phyloP scores from a whole-genome alignment of 2,888 invertebrate species.

The Meghimatium bilineatum region DNA sequence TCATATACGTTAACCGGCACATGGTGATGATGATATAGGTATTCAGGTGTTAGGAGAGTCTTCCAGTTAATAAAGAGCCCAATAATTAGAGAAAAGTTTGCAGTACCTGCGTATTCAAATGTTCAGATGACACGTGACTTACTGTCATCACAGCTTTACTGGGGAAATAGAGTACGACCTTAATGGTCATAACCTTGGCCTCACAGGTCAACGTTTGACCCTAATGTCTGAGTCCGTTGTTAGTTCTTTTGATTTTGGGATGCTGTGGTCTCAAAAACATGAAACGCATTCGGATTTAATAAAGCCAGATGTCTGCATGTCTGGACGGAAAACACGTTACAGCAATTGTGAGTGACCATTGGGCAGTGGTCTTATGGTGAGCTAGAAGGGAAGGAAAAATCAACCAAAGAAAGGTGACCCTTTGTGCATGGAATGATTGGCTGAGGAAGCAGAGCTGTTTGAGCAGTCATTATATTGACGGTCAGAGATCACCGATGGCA shows the following conservation, averaged over 20 bases:
- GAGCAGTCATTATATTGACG: constrained; percentile 27
- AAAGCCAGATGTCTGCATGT: constrained; percentile 2
- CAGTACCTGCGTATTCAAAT: too few relatives aligned
- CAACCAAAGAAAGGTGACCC: background rate
- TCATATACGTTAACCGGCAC: too few relatives aligned
- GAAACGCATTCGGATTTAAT: constrained; percentile 5
- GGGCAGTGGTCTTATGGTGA: constrained; percentile 12
- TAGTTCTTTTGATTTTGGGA: constrained; percentile 46
- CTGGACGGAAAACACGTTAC: background rate
- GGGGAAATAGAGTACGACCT: constrained; percentile 49
- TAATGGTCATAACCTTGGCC: constrained; percentile 8
- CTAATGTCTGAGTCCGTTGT: constrained; percentile 52
- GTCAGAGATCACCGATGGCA: constrained; percentile 28
- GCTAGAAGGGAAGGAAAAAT: background rate
- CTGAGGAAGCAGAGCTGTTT: background rate
- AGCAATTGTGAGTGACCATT: constrained; percentile 16
- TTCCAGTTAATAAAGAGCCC: too few relatives aligned
- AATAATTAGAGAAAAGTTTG: too few relatives aligned
- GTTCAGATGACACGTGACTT: too few relatives aligned
- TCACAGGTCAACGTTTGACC: constrained; percentile 49
- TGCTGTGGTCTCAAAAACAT: background rate
- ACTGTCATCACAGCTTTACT: too few relatives aligned
- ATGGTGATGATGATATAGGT: too few relatives aligned
- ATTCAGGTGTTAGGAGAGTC: too few relatives aligned
- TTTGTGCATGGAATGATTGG: constrained; percentile 6